Evolutionary conservation across 2,797 vertebrate genomes (phyloP), one percentile per base, ranked within the genome.

Genomic region (Sebastes baramenuke): DNA sequence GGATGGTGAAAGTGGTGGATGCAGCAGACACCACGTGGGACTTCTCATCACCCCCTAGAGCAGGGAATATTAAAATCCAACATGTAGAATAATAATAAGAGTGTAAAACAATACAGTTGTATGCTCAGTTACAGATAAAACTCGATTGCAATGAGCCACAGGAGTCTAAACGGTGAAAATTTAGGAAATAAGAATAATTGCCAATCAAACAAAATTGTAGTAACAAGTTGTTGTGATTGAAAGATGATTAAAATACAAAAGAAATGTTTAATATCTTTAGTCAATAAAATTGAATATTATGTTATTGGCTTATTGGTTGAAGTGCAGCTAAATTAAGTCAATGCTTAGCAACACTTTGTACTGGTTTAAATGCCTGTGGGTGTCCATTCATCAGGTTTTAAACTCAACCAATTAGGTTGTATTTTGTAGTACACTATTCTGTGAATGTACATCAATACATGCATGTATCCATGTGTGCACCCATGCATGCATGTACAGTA

Each of bases 31-130:
- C 64, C 18, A 94, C 66, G 20, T 90, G 91, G 71, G 93, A 96
- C 79, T 92, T 95, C 87, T 95, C 95, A n/a, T 89, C 89, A 38
- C 94, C 97, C 55, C 96, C 97, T 98, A 56, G 49, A 62, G 71
- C 25, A 77, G 42, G 14, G 25, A 83, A 71, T 25, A 79, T 75
- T 54, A 14, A 67, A 67, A 74, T n/a, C 13, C 59, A 83, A 61
- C 20, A 73, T 52, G 13, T 11, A 66, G 29, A 68, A 36, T 1
- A 20, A 75, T 77, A 59, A 79, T 70, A 52, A 52, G 25, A 34
- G 13, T 60, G 38, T 52, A 14, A 46, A 56, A 72, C 29, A 76
- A 64, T 27, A 8, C 1, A 11, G 11, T n/a, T 75, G 29, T 68
- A 22, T 61, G 61, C 14, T 46, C 6, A 30, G 42, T 80, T 58